These are phyloP conservation scores for Hippopotamyrus pictus DNA, from an alignment of 2,797 vertebrate genomes.

Conservation along the genomic window DNA sequence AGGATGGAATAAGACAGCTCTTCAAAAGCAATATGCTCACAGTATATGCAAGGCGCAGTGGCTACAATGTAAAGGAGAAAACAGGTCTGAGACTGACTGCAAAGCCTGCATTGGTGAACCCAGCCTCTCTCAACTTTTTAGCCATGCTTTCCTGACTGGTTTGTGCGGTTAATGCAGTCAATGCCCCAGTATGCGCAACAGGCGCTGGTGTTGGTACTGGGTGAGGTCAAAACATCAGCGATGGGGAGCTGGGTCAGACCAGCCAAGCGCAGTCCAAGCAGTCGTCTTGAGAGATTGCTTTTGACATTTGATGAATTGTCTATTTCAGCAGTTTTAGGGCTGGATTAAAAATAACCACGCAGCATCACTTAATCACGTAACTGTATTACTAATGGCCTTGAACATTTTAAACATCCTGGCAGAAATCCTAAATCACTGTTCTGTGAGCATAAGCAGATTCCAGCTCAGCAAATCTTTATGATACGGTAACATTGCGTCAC, in stretches of 20 bases:
- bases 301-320: neutral
- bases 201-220: neutral
- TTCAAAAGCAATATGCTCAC: neutral
- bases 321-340: neutral
- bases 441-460: neutral
- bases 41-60: neutral
- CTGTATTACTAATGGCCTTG: slow-evolving; percentile 4
- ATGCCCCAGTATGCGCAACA: neutral
- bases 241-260: neutral
- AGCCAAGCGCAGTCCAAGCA: neutral
- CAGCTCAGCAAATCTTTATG: neutral
- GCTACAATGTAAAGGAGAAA: neutral
- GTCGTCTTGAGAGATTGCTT: neutral
- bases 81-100: neutral
- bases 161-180: neutral
- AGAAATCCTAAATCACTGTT: neutral
- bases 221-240: neutral
- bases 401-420: slow-evolving; percentile 6
- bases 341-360: slow-evolving; percentile 12
- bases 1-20: neutral
- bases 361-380: neutral
- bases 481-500: neutral
- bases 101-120: neutral
- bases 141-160: neutral
- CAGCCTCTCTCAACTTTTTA: neutral